Evolutionary conservation across 2,113 vertebrate species (phyloP), one percentile per base, ranked within the genome.

Genomic region (Lagenorhynchus albirostris): DNA sequence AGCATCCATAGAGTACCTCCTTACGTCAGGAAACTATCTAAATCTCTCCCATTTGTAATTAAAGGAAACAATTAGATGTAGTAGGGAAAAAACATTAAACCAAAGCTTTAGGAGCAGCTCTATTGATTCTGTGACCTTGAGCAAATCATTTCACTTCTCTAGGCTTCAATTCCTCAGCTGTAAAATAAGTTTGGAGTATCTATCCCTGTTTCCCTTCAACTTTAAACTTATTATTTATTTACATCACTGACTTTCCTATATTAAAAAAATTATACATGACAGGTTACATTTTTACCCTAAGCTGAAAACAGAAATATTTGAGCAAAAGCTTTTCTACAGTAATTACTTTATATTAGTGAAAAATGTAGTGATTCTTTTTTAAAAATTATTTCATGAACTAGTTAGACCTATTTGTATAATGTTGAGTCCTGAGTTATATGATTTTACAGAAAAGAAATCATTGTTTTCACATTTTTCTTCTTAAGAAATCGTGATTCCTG

Each of bases 101-200:
- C 53, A 84, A 94, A 94, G 12, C 44, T 87, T 71, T 79, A 77
- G 65, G 9, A 89, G 67, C 29, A 55, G 50, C 33, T 84, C 18
- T 44, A 1, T 9, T 76, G 26, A 77, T 79, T 81, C 25, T 94
- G 25, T 36, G 38, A 81, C 50, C 41, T 63, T 11, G 2, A 74
- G 47, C 25, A 68, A 91, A 44, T 76, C 81, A 91, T 47, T 89
- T 93, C 36, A 90, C 60, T 96, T 91, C n/a, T 77, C 23, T 88
- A 88, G 58, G 13, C 18, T 29, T 93, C 82, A 83, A 23, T 87
- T 95, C n/a, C 53, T 83, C 31, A 73, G 81, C 38, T 89, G 31
- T 73, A 74, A 90, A 79, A 41, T 47, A 65, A 93, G 26, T 89
- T 71, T 89, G 44, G 29, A 63, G 25, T n/a, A 41, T 5, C 21